Conservation (phyloP, 2,113 vertebrate genomes). For the Caloenas nicobarica region DNA sequence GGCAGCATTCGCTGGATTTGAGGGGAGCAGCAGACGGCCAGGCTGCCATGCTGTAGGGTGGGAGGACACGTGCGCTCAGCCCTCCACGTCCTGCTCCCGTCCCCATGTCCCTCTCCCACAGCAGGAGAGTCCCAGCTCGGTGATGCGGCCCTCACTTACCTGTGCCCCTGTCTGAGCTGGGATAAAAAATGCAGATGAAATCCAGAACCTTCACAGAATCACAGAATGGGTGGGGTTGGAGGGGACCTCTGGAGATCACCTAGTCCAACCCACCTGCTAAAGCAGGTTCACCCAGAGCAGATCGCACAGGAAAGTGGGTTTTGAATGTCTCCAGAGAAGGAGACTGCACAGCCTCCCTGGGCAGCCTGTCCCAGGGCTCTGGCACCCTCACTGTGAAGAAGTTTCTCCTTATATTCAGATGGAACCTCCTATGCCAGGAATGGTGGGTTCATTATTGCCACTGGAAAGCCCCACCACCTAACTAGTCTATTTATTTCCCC, state of each 20-base stretch:
- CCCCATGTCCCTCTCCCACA: not conserved
- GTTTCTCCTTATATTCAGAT: too few species aligned
- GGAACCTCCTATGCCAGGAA: too few species aligned
- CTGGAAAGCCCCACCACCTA: not conserved
- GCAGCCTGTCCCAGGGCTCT: too few species aligned
- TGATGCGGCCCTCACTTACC: accelerated
- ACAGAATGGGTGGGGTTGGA: too few species aligned
- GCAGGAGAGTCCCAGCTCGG: not conserved
- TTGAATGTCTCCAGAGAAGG: too few species aligned
- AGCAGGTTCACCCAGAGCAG: too few species aligned
- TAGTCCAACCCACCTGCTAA: too few species aligned
- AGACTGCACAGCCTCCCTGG: too few species aligned
- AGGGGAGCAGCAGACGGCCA: not conserved
- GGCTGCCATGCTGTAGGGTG: accelerated
- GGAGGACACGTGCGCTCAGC: not conserved
- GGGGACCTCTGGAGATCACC: too few species aligned
- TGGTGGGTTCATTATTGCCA: too few species aligned
- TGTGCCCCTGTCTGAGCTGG: not conserved
- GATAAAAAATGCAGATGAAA: not conserved
- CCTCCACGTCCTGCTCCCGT: not conserved
- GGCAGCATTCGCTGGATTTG: not conserved
- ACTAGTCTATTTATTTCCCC: not conserved
- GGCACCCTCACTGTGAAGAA: too few species aligned
- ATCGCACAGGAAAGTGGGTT: too few species aligned
- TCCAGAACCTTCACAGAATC: not conserved